Percentiles rank a stretch among this genome's conserved stretches.
These are phyloP conservation scores for Carassius gibelio DNA, from an alignment of 2,113 vertebrate species.

Conservation along the genomic window DNA sequence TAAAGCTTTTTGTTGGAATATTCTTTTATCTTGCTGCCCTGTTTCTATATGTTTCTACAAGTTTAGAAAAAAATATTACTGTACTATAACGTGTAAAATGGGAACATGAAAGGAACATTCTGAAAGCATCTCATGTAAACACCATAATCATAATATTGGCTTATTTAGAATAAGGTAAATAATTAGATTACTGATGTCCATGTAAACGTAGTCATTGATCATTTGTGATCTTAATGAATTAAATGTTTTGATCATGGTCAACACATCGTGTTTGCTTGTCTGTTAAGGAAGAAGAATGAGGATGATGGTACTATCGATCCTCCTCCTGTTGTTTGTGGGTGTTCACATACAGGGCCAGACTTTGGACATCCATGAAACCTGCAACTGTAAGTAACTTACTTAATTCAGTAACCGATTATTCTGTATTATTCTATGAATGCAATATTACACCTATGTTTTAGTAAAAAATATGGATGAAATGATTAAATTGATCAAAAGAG, in stretches of 20 bases:
- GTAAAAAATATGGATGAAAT: background rate
- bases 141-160: too few relatives aligned
- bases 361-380: conserved; percentile 22
- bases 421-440: background rate
- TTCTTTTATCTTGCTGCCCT: too few relatives aligned
- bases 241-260: background rate
- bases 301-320: conserved; percentile 66
- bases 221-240: too few relatives aligned
- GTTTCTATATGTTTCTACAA: too few relatives aligned
- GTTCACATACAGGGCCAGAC: conserved; percentile 43
- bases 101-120: too few relatives aligned
- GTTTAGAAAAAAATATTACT: too few relatives aligned
- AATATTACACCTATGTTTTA: background rate
- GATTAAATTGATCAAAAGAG: background rate
- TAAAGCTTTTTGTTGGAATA: too few relatives aligned
- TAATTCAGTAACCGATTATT: background rate
- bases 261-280: background rate
- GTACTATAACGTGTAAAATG: too few relatives aligned
- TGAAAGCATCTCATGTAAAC: too few relatives aligned
- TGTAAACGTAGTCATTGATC: too few relatives aligned
- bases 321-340: conserved; percentile 64
- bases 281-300: conserved; percentile 61
- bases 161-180: too few relatives aligned
- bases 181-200: too few relatives aligned
- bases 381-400: conserved; percentile 64